phyloP scores from a whole-genome alignment of 2,113 vertebrate genomes.

The Bucco capensis region DNA sequence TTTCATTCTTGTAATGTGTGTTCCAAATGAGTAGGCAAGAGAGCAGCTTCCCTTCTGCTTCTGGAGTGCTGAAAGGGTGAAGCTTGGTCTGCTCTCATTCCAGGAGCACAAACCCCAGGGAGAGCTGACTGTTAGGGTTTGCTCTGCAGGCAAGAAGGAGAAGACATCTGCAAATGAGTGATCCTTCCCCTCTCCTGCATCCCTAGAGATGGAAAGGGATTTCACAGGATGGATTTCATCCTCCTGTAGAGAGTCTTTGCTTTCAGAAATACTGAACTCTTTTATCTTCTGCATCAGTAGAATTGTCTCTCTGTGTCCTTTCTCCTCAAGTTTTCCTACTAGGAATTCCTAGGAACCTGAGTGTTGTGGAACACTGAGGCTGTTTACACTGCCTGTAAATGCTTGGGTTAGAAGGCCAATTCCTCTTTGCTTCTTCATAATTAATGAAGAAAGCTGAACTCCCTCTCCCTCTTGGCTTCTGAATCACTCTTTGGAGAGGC shows the following conservation, averaged over 20 bases:
- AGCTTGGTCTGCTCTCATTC: not conserved
- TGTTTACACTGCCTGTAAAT: not conserved
- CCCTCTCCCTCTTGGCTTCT: not conserved
- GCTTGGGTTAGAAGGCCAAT: not conserved
- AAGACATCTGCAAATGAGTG: not conserved
- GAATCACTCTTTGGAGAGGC: not conserved
- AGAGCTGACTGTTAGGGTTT: not conserved
- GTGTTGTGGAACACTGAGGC: not conserved
- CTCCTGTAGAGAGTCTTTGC: not conserved
- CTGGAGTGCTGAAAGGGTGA: not conserved
- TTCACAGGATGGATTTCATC: not conserved
- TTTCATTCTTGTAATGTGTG: not conserved
- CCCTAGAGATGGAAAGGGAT: not conserved
- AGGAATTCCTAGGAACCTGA: not conserved
- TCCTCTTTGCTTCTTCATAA: not conserved
- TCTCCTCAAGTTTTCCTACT: not conserved
- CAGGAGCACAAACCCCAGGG: not conserved
- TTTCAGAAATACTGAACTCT: not conserved
- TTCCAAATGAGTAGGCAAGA: not conserved
- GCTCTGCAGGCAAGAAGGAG: not conserved
- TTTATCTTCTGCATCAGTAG: not conserved
- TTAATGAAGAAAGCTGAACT: not conserved
- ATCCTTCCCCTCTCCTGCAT: not conserved
- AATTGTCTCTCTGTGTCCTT: not conserved
- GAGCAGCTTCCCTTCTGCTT: not conserved